Base-by-base conservation (phyloP, 2,113 vertebrate species). In the Microtus oregoni region DNA sequence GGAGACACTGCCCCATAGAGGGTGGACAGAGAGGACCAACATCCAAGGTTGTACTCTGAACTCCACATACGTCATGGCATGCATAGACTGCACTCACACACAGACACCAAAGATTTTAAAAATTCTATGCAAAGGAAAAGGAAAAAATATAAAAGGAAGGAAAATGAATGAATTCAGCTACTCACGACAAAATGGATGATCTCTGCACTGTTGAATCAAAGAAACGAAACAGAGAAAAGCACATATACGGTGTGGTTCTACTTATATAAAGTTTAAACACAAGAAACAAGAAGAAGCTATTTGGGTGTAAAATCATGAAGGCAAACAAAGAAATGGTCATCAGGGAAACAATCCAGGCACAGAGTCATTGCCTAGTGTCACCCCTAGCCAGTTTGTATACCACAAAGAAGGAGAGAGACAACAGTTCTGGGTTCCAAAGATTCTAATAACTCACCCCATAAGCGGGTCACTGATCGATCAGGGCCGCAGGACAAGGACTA, bases 151-250 rank as follows among this genome's bases (percentile, higher is more conserved):
- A 65, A 15, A 20, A 82, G 44, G 44, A 61, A 82, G 30, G 52
- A 86, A 89, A 91, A 86, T 38, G n/a, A 89, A 70, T 85, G 65
- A 94, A 81, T 86, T 67, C 89, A 76, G 35, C 61, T 91, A 55
- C 5, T 41, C 63, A 52, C 50, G 24, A 86, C 12, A 76, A 75
- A 41, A 72, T 3, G 8, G 55, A 70, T 79, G 26, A 76, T n/a
- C 28, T 81, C 47, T 44, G 61, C 44, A 77, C 75, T 88, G 41
- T 8, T 90, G 4, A 61, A 70, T 61, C 44, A 94, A 88, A 95
- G 86, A 92, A 94, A 85, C 14, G 61, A 67, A 55, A 90, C n/a
- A 90, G 41, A 90, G 41, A 67, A 78, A 70, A 77, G 7, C 14
- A 63, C 22, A 61, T 26, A 73, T 4, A 9, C 22, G 22, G 44